Conservation (phyloP, 1,140 invertebrate genomes). For the Calliphora vicina region DNA sequence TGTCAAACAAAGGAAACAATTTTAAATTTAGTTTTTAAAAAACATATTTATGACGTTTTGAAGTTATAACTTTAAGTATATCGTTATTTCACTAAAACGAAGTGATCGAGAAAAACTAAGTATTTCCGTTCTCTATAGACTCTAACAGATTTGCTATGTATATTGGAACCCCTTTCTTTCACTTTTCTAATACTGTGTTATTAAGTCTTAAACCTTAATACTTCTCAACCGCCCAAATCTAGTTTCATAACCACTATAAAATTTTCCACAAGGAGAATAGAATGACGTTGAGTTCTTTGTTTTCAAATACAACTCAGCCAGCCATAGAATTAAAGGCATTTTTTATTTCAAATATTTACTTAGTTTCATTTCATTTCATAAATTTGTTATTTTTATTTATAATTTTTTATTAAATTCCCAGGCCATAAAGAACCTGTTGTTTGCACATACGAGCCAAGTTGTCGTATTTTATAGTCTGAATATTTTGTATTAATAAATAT, state of each 20-base stretch:
- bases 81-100: no score
- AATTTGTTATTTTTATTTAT: background rate
- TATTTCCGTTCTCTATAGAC: no score
- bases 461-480: background rate
- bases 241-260: background rate
- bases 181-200: no score
- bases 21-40: no score
- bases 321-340: background rate
- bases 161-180: no score
- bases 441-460: background rate
- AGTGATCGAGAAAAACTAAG: no score
- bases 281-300: background rate
- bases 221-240: background rate
- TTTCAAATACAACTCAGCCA: background rate
- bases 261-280: background rate
- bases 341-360: background rate
- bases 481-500: background rate
- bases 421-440: background rate
- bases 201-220: no score
- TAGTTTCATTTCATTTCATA: background rate
- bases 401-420: background rate
- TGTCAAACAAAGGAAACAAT: no score
- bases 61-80: no score
- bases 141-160: no score
- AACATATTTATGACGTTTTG: no score